Percentiles rank a stretch among this genome's conserved stretches.
phyloP scores from a whole-genome alignment of 2,888 invertebrate species.

The Aethes cnicana region DNA sequence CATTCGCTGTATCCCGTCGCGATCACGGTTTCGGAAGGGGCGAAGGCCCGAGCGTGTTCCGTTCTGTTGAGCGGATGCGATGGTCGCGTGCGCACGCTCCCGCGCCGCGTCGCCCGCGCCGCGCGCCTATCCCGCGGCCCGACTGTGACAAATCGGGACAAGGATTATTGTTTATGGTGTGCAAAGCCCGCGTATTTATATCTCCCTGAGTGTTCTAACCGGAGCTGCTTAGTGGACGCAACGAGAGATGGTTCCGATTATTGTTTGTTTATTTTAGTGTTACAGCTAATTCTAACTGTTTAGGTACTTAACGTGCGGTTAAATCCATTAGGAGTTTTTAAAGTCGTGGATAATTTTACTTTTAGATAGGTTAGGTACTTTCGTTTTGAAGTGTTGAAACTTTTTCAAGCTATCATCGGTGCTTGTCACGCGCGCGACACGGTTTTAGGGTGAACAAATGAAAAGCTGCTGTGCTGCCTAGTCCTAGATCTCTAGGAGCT shows the following conservation, averaged over 20 bases:
- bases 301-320: conserved; percentile 51
- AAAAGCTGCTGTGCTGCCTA: no score
- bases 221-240: conserved; percentile 60
- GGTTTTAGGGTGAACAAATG: conserved; percentile 1
- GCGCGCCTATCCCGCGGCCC: conserved; percentile 50
- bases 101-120: conserved; percentile 50
- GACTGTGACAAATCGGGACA: conserved; percentile 64
- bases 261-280: conserved; percentile 66
- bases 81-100: conserved; percentile 72
- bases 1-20: conserved; percentile 74
- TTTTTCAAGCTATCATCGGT: conserved; percentile 1
- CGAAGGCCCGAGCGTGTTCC: conserved; percentile 71
- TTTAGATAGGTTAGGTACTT: conserved; percentile 8
- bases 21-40: conserved; percentile 78
- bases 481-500: no score
- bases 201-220: conserved; percentile 44
- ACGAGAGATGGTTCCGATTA: conserved; percentile 56
- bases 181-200: conserved; percentile 67
- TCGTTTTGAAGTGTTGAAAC: conserved; percentile 7
- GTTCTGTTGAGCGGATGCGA: conserved; percentile 73
- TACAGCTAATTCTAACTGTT: conserved; percentile 58
- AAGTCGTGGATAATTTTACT: no score
- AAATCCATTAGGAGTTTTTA: no score
- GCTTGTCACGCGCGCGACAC: conserved; percentile 9
- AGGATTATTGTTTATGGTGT: conserved; percentile 68